Evolutionary conservation across 2,888 invertebrate species (phyloP), one percentile per base, ranked within the genome.

Genomic region (Pristionchus japonicus): DNA sequence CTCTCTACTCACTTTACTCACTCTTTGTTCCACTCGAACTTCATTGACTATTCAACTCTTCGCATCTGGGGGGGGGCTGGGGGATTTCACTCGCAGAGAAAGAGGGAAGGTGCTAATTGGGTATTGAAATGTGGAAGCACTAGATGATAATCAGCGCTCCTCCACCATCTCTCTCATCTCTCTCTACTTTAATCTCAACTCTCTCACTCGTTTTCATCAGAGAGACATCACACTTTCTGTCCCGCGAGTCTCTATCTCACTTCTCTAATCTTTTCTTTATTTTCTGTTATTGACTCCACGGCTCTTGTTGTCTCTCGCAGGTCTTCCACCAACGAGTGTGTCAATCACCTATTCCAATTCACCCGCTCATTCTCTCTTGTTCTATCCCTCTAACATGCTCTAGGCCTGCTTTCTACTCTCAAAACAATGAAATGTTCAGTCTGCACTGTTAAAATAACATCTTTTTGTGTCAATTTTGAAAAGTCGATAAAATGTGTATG

Each of bases 221-320:
- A 27, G 77, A 43, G 77, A 43, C 43, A 77, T 77, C 77, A 77
- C 77, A 77, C 77, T 77, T 20, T 11, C 70, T 43, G 77, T 77
- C 77, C 77, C 77, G 77, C 43, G 77, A 43, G 43, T 77, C 77
- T 77, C 70, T 74, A 37, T 74, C 77, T 77, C 40, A n/a, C 43
- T 77, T n/a, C 77, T 77, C 77, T 77, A 77, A 77, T 77, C 77
- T 77, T 77, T 47, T 77, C 77, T 77, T 77, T 77, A 77, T 77
- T 77, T 77, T 77, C 77, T 77, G 77, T 77, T 77, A 77, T 77
- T 77, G 77, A 40, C 77, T 77, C 77, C 77, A 47, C 7, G 9
- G 37, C 77, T 77, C 77, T 27, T 77, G 77, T 77, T 77, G 77
- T 77, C 77, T 77, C 77, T 77, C 77, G n/a, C 77, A 47, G n/a